phyloP scores from a whole-genome alignment of 2,797 vertebrate genomes.

The Chelmon rostratus region DNA sequence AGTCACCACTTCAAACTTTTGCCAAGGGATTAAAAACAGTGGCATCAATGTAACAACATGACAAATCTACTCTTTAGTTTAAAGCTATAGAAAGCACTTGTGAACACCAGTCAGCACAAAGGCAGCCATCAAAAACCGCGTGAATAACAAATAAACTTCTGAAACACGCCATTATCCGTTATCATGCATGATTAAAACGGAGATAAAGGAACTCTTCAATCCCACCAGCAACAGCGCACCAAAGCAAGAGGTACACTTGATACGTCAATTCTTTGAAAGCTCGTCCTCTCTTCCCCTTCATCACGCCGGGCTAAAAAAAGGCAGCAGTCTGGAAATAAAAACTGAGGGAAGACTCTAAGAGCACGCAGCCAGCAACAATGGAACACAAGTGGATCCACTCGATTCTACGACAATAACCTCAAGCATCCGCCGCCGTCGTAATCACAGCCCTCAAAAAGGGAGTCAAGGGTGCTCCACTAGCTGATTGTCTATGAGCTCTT shows the following conservation, averaged over 20 bases:
- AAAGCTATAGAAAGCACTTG: background rate
- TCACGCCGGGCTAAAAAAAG: slow-evolving; percentile 28
- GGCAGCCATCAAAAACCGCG: slow-evolving; percentile 10
- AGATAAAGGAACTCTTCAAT: slow-evolving; percentile 16
- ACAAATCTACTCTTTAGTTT: slow-evolving; percentile 8
- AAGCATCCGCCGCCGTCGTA: slow-evolving; percentile 55
- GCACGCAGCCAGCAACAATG: slow-evolving; percentile 24
- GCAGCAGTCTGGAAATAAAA: slow-evolving; percentile 24
- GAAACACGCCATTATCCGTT: slow-evolving; percentile 11
- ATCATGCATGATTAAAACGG: slow-evolving; percentile 18
- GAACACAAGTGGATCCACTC: slow-evolving; percentile 68
- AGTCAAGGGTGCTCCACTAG: slow-evolving; percentile 73
- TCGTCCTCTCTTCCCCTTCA: background rate
- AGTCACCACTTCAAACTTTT: background rate
- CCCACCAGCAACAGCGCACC: background rate
- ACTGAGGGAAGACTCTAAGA: slow-evolving; percentile 6
- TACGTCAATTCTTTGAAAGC: slow-evolving; percentile 11
- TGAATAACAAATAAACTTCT: slow-evolving; percentile 31
- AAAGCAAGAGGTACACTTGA: slow-evolving; percentile 29
- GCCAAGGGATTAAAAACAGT: background rate
- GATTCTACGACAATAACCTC: slow-evolving; percentile 68
- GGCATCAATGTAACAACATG: background rate
- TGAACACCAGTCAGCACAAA: slow-evolving; percentile 15
- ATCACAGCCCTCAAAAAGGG: slow-evolving; percentile 66
- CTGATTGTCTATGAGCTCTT: slow-evolving; percentile 75